Evolutionary conservation across 2,888 invertebrate species (phyloP), one percentile per base, ranked within the genome.

Genomic region (Dryobotodes eremita): DNA sequence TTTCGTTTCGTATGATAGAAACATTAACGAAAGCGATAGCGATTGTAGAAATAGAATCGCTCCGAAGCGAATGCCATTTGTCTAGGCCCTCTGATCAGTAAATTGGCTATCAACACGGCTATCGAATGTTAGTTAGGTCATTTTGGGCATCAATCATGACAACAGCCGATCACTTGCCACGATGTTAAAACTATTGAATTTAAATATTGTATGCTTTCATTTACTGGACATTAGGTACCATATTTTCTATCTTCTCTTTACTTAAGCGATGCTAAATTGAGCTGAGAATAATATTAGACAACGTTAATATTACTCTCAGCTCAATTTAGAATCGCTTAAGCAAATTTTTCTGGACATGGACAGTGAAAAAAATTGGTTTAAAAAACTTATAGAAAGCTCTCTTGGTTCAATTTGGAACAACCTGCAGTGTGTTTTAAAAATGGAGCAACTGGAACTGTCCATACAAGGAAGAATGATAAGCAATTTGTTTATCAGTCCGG

Each of bases 401-500:
- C n/a, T 20, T 20, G 17, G 5, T 46, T 4, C 11, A n/a, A 36
- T 23, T 65, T 48, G 17, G 5, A 20, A 48, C 15, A n/a, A 61
- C 31, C 11, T 62, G 15, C 17, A 31, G 20, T n/a, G 61, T n/a
- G 46, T 46, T 1, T 0, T 23, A 20, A 15, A 31, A n/a, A 6
- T 68, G 23, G 0, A 0, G 3, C 15, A 2, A 17, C 13, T 31
- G n/a, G 4, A 53, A 50, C 7, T 42, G 6, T 46, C 15, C 15
- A 36, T 13, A 10, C 6, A 42, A 17, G 3, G 1, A 48, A 48
- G 17, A 46, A 46, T 64, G 71, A 72, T 15, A 61, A 59, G 42
- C 42, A 55, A 77, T 82, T 77, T 74, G 73, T 77, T 77, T 83
- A 77, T 84, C 86, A 74, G 86, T 26, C 59, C 36, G 15, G 59